Conservation (phyloP, 2,888 invertebrate species). For the Dastarcus helophoroides region DNA sequence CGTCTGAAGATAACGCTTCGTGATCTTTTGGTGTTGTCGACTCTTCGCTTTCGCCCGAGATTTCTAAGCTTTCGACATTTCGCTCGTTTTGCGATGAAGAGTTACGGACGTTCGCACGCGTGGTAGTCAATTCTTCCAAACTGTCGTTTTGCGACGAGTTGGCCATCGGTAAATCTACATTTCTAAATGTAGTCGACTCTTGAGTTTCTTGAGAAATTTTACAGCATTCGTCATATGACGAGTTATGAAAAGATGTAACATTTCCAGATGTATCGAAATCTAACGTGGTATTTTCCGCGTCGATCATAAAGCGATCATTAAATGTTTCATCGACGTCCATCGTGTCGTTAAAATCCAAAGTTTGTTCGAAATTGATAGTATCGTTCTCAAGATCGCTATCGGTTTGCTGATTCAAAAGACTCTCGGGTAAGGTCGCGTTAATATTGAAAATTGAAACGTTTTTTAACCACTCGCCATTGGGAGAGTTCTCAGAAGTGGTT, state of each 20-base stretch:
- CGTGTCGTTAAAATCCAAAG: too few relatives aligned
- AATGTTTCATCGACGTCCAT: too few relatives aligned
- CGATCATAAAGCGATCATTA: too few relatives aligned
- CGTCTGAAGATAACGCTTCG: slow-evolving; percentile 21
- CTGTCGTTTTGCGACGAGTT: neutral
- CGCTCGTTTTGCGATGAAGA: slow-evolving; percentile 7
- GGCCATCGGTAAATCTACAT: slow-evolving; percentile 2
- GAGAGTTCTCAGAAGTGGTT: slow-evolving; percentile 19
- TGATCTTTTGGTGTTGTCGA: slow-evolving; percentile 24
- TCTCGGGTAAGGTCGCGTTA: slow-evolving; percentile 23
- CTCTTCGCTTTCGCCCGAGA: slow-evolving; percentile 24
- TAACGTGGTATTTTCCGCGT: too few relatives aligned
- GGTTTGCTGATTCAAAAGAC: slow-evolving; percentile 21
- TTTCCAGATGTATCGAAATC: too few relatives aligned
- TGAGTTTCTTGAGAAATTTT: too few relatives aligned
- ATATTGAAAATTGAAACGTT: slow-evolving; percentile 16
- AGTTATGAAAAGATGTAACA: too few relatives aligned
- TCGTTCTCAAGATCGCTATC: slow-evolving; percentile 19
- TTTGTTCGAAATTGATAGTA: too few relatives aligned
- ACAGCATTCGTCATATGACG: too few relatives aligned
- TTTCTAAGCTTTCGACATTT: slow-evolving; percentile 24
- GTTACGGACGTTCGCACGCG: slow-evolving; percentile 5
- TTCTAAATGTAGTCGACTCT: too few relatives aligned
- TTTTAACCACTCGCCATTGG: slow-evolving; percentile 30
- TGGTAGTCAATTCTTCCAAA: slow-evolving; percentile 1